Evolutionary conservation across 2,888 invertebrate species (phyloP).

Genomic region (Chymomyza procnemis): DNA sequence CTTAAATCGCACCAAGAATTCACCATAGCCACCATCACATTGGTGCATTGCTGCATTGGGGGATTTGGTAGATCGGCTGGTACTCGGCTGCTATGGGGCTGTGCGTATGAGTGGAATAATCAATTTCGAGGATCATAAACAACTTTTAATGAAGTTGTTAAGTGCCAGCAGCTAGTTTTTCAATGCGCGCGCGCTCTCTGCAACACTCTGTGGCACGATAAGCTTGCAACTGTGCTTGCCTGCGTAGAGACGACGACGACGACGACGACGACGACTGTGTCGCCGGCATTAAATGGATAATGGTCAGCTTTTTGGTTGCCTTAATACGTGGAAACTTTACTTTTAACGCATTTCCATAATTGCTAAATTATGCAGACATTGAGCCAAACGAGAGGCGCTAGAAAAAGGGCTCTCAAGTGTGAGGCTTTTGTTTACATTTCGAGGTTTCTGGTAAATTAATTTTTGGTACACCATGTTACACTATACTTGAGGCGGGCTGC

Average conservation of each 20-base stretch:
- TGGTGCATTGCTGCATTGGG: background rate
- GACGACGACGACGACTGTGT: background rate
- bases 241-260: too few species aligned
- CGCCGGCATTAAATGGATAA: slow-evolving; percentile 35
- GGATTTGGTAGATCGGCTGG: background rate
- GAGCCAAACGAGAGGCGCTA: slow-evolving; percentile 19
- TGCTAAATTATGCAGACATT: slow-evolving; percentile 67
- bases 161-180: slow-evolving; percentile 71
- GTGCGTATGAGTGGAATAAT: slow-evolving; percentile 72
- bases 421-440: slow-evolving; percentile 41
- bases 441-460: slow-evolving; percentile 68
- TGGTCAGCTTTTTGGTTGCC: slow-evolving; percentile 22
- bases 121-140: slow-evolving; percentile 78
- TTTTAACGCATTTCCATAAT: slow-evolving; percentile 64
- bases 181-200: slow-evolving; percentile 27
- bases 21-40: too few species aligned
- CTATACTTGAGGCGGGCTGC: background rate
- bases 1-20: slow-evolving; percentile 22
- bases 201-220: slow-evolving; percentile 2
- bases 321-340: slow-evolving; percentile 8
- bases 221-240: background rate
- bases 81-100: slow-evolving; percentile 37
- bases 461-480: slow-evolving; percentile 38
- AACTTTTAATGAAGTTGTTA: slow-evolving; percentile 78
- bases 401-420: slow-evolving; percentile 57